Base-by-base conservation (phyloP, 2,797 vertebrate species). In the Syngnathus acus region DNA sequence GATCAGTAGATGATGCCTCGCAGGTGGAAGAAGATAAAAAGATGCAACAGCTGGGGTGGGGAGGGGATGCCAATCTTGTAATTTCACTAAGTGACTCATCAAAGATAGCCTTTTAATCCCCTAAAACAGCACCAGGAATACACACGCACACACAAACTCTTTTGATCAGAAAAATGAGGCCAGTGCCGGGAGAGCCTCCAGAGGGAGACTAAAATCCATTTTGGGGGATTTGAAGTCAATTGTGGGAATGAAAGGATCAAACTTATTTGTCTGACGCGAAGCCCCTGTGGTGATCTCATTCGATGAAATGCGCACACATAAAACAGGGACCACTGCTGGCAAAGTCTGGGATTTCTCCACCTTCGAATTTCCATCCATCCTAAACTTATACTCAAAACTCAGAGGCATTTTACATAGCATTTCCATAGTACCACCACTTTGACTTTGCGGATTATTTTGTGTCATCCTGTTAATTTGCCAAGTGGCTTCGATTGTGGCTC, bases 21-120 rank as follows among this genome's bases (percentile, higher is more conserved):
- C 8, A 21, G 40, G 40, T 23, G 39, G 21, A 62, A 26, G 42
- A 45, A 66, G 75, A 78, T 63, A 68, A 72, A 76, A 67, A 78
- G 76, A 66, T 68, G 72, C 68, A 65, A 71, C 40, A 0, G 68
- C 81, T 39, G 72, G 47, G 84, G 79, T 82, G 75, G 71, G 71
- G 26, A 5, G 10, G n/a, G 26, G 26, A 55, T 55, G 23, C 13
- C 37, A 37, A 57, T 71, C 71, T 83, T 85, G 85, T 87, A 88
- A 91, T 91, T 89, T 89, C 72, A 70, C 76, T 89, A 89, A 91
- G 88, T 87, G 86, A 88, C 68, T 86, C 86, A 89, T 89, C 88
- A 90, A 90, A 90, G 90, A 86, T 86, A 76, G 75, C 55, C 77
- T 83, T 89, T 89, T 90, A 91, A 91, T 91, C 88, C 88, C 84